Conservation (phyloP, 2,888 invertebrate genomes). For the Lasioglossum marginatum region DNA sequence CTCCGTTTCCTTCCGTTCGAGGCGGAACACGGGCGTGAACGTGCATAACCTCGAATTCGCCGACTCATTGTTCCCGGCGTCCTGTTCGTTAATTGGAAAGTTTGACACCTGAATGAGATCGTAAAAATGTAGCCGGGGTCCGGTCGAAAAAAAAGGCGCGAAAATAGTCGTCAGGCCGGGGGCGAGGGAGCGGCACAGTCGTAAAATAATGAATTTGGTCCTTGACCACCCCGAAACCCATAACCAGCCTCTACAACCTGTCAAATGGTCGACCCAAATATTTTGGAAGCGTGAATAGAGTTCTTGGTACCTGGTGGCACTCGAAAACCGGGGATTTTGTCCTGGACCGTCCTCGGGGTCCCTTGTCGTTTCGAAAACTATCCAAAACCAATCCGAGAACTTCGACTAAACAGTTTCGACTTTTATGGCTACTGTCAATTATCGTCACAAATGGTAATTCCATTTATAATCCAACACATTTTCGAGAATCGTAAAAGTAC, state of each 20-base stretch:
- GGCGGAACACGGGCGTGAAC: slow-evolving; percentile 45
- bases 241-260: slow-evolving; percentile 55
- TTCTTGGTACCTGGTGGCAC: slow-evolving; percentile 37
- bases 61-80: slow-evolving; percentile 52
- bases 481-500: background rate
- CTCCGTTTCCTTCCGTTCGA: slow-evolving; percentile 46
- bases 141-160: slow-evolving; percentile 48
- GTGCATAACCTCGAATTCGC: slow-evolving; percentile 46
- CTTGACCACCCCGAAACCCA: slow-evolving; percentile 59
- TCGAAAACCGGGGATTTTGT: slow-evolving; percentile 11
- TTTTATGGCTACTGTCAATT: background rate
- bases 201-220: slow-evolving; percentile 64
- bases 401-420: background rate
- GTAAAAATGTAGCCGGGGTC: slow-evolving; percentile 48
- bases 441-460: background rate
- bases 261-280: slow-evolving; percentile 57
- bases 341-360: background rate
- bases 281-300: slow-evolving; percentile 40
- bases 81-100: slow-evolving; percentile 59
- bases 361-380: background rate
- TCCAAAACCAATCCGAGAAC: background rate
- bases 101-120: slow-evolving; percentile 59
- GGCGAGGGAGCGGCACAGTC: slow-evolving; percentile 19
- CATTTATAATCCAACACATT: background rate
- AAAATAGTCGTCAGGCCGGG: slow-evolving; percentile 48